phyloP scores from a whole-genome alignment of 2,113 vertebrate species.

The Forbesichthys papilliferus region DNA sequence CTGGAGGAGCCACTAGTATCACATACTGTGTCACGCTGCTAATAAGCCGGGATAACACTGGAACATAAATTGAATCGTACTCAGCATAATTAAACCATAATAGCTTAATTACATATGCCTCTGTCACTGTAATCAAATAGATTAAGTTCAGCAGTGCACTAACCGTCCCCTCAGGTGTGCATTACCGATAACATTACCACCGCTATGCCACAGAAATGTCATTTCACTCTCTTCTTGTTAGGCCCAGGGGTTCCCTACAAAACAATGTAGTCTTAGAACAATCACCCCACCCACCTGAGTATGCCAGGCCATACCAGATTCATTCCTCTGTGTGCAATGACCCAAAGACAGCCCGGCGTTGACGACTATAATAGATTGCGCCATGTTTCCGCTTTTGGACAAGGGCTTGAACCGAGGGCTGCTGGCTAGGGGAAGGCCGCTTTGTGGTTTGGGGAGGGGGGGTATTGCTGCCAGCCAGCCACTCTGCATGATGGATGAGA shows the following conservation, averaged over 20 bases:
- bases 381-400: slow-evolving; percentile 44
- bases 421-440: slow-evolving; percentile 29
- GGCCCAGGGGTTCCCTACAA: neutral
- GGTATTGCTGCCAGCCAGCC: neutral
- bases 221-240: neutral
- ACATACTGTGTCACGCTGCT: slow-evolving; percentile 10
- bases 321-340: slow-evolving; percentile 37
- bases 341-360: slow-evolving; percentile 35
- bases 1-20: slow-evolving; percentile 11
- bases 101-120: slow-evolving; percentile 68
- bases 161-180: slow-evolving; percentile 62
- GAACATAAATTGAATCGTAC: slow-evolving; percentile 66
- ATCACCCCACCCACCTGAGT: slow-evolving; percentile 43
- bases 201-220: slow-evolving; percentile 26
- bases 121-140: slow-evolving; percentile 63
- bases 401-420: slow-evolving; percentile 40
- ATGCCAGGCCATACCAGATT: slow-evolving; percentile 35
- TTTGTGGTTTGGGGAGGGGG: slow-evolving; percentile 4
- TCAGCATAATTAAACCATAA: slow-evolving; percentile 71
- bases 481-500: slow-evolving; percentile 48
- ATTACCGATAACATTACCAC: slow-evolving; percentile 58
- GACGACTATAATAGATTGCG: slow-evolving; percentile 45
- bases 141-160: slow-evolving; percentile 37
- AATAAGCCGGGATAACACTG: slow-evolving; percentile 35
- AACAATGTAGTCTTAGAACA: slow-evolving; percentile 48